Evolutionary conservation across 2,797 vertebrate species (phyloP), one percentile per base, ranked within the genome.

Genomic region (Columba guinea): DNA sequence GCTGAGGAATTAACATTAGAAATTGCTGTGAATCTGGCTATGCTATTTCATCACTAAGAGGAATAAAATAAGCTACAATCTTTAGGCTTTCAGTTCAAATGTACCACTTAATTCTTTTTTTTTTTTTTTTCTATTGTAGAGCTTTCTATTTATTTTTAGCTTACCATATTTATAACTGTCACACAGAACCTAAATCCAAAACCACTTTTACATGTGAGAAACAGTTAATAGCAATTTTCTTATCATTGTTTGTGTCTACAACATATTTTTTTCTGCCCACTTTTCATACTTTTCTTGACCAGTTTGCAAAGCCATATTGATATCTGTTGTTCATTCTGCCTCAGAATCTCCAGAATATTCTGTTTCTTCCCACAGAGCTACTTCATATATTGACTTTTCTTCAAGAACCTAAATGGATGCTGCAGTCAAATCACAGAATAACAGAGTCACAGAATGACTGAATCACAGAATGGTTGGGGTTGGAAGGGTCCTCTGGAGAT

Each of bases 101-200:
- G 6, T 10, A 7, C 49, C 15, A 68, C 23, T 62, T 94, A 96
- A 83, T 93, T 51, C 14, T 5, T 75, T 76, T 76, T 52, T 85
- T 41, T 39, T 39, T 39, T 39, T 37, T 94, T 94, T 85, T n/a
- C n/a, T n/a, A n/a, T n/a, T 74, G 32, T 71, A 81, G 65, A 73
- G 56, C 21, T 84, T 94, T 87, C 81, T 82, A 55, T 84, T 95
- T 91, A 90, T 93, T 95, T 96, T 95, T 95, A 91, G 35, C 48
- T 67, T 80, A 64, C 15, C 7, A 7, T 85, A 83, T 81, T 92
- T 94, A 49, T 74, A 92, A 84, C 39, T 87, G 22, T 84, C 64
- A 60, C 46, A 55, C 48, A 35, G 53, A 86, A 62, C 2, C 7
- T 49, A 16, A 64, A 86, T 82, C 5, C 8, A 34, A 52, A 87